These are phyloP conservation scores for Chondrosia reniformis DNA, from an alignment of 37 sponge, comb jelly and placozoan species.

Conservation along the genomic window DNA sequence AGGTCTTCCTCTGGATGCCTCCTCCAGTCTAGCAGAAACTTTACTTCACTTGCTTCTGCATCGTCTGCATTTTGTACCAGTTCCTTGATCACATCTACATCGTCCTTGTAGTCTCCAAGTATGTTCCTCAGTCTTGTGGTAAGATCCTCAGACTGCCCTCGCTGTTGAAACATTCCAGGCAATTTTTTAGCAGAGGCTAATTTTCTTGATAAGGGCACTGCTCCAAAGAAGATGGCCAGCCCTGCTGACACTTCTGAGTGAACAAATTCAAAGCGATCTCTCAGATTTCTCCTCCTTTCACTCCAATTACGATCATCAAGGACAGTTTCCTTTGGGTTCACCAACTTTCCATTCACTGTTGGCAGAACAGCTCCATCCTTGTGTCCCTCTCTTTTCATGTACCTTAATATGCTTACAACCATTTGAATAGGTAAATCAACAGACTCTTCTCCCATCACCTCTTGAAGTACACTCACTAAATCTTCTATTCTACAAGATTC, in stretches of 20 bases:
- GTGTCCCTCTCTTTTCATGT: no score
- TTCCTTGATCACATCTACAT: conserved; percentile 80
- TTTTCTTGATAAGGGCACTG: conserved; percentile 41
- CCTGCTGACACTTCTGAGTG: conserved; percentile 20
- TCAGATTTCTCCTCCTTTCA: not conserved
- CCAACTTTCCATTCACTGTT: not conserved
- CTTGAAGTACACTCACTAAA: conserved; percentile 22
- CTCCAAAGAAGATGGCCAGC: conserved; percentile 45
- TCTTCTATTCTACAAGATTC: conserved; percentile 27
- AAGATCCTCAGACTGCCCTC: conserved; percentile 38
- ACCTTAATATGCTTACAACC: no score
- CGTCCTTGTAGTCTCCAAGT: conserved; percentile 54
- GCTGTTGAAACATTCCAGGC: not conserved
- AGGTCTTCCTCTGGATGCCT: conserved; percentile 39
- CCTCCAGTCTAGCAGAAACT: conserved; percentile 77
- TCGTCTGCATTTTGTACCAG: conserved; percentile 91
- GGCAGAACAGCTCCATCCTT: not conserved
- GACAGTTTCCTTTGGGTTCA: not conserved
- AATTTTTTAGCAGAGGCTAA: conserved; percentile 49
- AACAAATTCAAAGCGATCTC: conserved; percentile 27
- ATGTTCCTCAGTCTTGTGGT: conserved; percentile 61
- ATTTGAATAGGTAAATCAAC: not conserved
- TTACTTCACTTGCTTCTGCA: conserved; percentile 71
- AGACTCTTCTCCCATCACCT: conserved; percentile 22
- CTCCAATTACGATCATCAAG: conserved; percentile 7